Conservation (phyloP, 2,113 vertebrate species). For the Aptenodytes patagonicus region DNA sequence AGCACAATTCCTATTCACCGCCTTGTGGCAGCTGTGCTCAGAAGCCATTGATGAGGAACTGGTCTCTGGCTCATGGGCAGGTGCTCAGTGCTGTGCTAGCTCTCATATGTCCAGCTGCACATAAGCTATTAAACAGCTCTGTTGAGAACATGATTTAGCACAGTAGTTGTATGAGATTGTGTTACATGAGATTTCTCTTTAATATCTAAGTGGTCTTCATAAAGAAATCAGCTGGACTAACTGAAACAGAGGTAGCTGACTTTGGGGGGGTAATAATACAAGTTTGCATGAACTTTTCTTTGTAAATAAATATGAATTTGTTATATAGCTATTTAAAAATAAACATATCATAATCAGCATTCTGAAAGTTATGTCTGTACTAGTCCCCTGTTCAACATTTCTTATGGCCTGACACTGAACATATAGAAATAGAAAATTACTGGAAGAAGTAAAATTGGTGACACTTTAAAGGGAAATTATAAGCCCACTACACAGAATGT, state of each 20-base stretch:
- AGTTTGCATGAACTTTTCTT: neutral
- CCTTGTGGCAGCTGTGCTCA: neutral
- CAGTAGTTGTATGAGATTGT: neutral
- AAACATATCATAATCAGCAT: fast-evolving
- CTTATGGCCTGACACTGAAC: neutral
- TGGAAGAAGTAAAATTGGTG: neutral
- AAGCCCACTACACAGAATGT: neutral
- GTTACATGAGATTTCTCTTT: neutral
- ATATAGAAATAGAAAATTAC: neutral
- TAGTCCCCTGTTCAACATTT: neutral
- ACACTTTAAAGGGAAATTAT: neutral
- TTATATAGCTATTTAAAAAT: neutral
- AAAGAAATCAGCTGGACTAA: neutral
- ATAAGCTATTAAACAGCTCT: neutral
- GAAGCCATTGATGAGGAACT: neutral
- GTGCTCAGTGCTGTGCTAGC: neutral
- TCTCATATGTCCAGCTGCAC: neutral
- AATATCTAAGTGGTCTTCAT: neutral
- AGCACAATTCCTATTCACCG: neutral
- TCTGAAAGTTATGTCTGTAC: neutral
- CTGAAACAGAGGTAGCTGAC: neutral
- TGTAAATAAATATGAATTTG: neutral
- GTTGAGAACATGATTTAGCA: neutral
- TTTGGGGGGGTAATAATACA: neutral
- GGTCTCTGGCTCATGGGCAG: neutral